A percentile compares a stretch with the other conserved stretches of the same genome.
These are phyloP conservation scores for Zingel zingel DNA, from an alignment of 2,113 vertebrate species.

Conservation along the genomic window DNA sequence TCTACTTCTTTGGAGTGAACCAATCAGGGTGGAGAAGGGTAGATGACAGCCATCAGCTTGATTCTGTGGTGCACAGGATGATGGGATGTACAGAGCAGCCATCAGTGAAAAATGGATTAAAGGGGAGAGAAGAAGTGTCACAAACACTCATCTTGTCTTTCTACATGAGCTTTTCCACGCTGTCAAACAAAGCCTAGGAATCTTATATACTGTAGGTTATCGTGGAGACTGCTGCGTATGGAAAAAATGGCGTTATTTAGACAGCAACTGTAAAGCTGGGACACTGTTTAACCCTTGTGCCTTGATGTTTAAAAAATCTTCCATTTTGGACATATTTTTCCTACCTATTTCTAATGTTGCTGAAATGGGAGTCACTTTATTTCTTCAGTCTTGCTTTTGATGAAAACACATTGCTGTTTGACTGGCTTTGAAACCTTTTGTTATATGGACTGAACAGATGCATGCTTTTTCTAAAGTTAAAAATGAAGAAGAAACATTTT, in stretches of 20 bases:
- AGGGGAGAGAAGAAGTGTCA: constrained; percentile 12
- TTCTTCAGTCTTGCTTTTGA: constrained; percentile 27
- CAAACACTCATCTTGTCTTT: constrained; percentile 6
- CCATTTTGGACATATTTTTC: neutral
- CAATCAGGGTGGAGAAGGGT: constrained; percentile 9
- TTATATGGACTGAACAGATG: constrained; percentile 43
- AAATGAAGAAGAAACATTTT: constrained; percentile 57
- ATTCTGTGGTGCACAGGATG: constrained; percentile 15
- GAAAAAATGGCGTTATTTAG: neutral
- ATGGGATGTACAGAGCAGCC: constrained; percentile 12
- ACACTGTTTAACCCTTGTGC: constrained; percentile 48
- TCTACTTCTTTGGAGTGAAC: constrained; percentile 12
- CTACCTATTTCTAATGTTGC: neutral
- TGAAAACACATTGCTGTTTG: neutral
- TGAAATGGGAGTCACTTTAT: constrained; percentile 43
- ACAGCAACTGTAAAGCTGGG: constrained; percentile 3
- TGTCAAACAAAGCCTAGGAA: constrained; percentile 10
- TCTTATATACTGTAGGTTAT: constrained; percentile 22
- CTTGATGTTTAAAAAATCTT: constrained; percentile 53
- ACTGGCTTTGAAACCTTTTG: constrained; percentile 1
- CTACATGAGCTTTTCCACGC: neutral
- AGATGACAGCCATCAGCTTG: neutral
- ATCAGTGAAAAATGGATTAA: constrained; percentile 25
- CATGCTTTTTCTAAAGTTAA: constrained; percentile 37
- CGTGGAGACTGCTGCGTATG: neutral